Evolutionary conservation across 35 echinoderm and acorn worm species (phyloP), one percentile per base, ranked within the genome.

Genomic region (Strongylocentrotus purpuratus): DNA sequence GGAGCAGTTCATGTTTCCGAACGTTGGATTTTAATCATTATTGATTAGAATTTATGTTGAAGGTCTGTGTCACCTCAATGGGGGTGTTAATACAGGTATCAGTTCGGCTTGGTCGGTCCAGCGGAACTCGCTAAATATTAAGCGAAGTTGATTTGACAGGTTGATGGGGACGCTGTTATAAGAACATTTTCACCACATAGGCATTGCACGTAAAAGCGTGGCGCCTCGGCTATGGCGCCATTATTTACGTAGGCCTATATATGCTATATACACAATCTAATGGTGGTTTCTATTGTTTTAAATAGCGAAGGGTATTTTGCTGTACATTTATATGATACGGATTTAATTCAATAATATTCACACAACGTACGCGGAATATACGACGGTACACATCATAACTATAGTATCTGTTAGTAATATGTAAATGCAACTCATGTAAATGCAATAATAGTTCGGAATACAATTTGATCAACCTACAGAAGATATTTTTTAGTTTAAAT

Each of bases 71-170:
- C 65, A n/a, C 87, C 87, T 89, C 87, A 89, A 8, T 15, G 45
- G 87, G 87, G 32, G 87, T 89, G 32, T 18, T 89, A 89, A 89
- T 89, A 45, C 32, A 17, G 32, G 87, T 89, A 89, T 89, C 87
- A 89, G 87, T 89, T 89, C 32, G 87, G 87, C 33, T 89, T 89
- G 87, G 20, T 89, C 33, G 31, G 33, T 28, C 18, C 87, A 22
- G 33, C 87, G 87, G 87, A 89, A 89, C 87, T 89, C 87, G 32
- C 87, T 78, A 78, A 78, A 78, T 78, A 78, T 78, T n/a, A 78
- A 78, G 28, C 25, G 65, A 7, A n/a, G 65, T 28, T 78, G 18
- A n/a, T n/a, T 78, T 78, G 65, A 78, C 65, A 78, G 28, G 65
- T 28, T 78, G 65, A 78, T 78, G 28, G 28, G 25, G 65, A n/a